These are phyloP conservation scores for Drosophila niveifrons DNA, from an alignment of 2,888 invertebrate genomes.

Conservation along the genomic window DNA sequence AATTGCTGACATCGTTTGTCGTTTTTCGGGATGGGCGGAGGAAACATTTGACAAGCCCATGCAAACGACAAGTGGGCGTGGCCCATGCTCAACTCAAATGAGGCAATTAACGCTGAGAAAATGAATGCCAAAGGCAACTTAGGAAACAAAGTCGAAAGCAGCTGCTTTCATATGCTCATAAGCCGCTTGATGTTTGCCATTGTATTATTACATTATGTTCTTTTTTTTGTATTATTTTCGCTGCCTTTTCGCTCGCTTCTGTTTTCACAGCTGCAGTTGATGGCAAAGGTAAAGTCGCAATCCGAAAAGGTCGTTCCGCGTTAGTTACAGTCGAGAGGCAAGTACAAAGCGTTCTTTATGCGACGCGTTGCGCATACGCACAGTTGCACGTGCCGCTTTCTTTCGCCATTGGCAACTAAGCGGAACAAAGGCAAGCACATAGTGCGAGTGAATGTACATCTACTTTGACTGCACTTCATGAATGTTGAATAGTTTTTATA, in stretches of 20 bases:
- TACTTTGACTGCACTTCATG: neutral
- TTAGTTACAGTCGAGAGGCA: constrained; percentile 67
- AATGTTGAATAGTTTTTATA: constrained; percentile 8
- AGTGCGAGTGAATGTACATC: neutral
- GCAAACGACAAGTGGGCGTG: constrained; percentile 39
- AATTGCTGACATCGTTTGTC: constrained; percentile 42
- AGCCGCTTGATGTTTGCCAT: constrained; percentile 2
- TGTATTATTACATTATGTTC: constrained; percentile 4
- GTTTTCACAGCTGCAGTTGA: neutral
- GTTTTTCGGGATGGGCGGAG: neutral
- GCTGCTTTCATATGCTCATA: neutral
- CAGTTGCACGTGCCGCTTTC: constrained; percentile 54
- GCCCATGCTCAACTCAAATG: constrained; percentile 11
- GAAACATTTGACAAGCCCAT: constrained; percentile 1
- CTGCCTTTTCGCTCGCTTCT: neutral
- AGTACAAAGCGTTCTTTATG: constrained; percentile 57
- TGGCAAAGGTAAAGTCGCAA: constrained; percentile 3
- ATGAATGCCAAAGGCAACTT: neutral
- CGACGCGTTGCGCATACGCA: constrained; percentile 66
- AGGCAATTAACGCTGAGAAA: constrained; percentile 43
- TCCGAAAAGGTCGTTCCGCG: constrained; percentile 51
- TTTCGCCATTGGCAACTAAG: constrained; percentile 35
- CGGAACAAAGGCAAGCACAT: constrained; percentile 11
- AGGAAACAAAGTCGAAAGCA: neutral
- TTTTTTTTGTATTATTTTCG: neutral